Percentiles rank a stretch among this genome's conserved stretches.
Conservation (phyloP, 2,888 invertebrate species). For the Latrodectus hesperus region DNA sequence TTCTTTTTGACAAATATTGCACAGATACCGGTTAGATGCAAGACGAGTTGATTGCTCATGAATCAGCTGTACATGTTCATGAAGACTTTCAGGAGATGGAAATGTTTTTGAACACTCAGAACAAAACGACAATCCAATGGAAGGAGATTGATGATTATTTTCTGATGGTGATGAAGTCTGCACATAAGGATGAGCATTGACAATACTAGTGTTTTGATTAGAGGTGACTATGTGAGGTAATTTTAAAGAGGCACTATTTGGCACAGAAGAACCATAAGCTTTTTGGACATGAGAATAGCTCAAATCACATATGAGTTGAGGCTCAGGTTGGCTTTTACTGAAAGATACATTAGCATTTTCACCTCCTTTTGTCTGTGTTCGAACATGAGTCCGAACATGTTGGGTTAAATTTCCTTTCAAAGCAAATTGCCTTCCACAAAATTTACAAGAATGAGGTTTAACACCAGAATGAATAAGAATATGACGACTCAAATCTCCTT, state of each 20-base stretch:
- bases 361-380: conserved; percentile 21
- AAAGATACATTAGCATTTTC: conserved; percentile 14
- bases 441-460: conserved; percentile 67
- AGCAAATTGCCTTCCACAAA: conserved; percentile 68
- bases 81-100: conserved; percentile 60
- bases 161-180: conserved; percentile 59
- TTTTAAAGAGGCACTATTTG: conserved; percentile 58
- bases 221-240: conserved; percentile 55
- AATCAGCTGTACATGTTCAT: conserved; percentile 60
- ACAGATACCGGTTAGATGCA: conserved; percentile 56
- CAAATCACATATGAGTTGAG: conserved; percentile 58
- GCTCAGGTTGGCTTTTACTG: conserved; percentile 47
- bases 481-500: conserved; percentile 68
- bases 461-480: conserved; percentile 68
- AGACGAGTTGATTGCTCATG: conserved; percentile 64
- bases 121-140: conserved; percentile 63
- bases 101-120: conserved; percentile 67
- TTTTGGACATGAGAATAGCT: conserved; percentile 61
- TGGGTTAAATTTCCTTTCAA: conserved; percentile 66
- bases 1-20: conserved; percentile 66
- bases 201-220: conserved; percentile 20
- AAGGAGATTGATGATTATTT: conserved; percentile 53
- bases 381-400: conserved; percentile 58
- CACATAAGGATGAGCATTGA: conserved; percentile 42
- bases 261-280: conserved; percentile 30